A percentile compares a stretch with the other conserved stretches of the same genome.
These are phyloP conservation scores for Spilosoma lubricipeda DNA, from an alignment of 2,888 invertebrate genomes.

Conservation along the genomic window DNA sequence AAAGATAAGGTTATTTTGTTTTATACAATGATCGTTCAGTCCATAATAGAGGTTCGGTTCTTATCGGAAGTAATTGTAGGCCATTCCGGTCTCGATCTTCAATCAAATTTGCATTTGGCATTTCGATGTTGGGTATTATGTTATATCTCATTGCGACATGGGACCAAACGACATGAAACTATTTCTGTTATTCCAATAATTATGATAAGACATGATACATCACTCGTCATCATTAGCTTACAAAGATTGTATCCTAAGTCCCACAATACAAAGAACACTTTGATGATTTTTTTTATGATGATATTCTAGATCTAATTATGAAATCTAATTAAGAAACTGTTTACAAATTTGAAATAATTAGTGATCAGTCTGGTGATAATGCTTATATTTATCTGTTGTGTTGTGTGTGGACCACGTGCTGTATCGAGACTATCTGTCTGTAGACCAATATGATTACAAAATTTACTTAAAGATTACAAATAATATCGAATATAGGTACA, in stretches of 20 bases:
- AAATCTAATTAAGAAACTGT: too few species aligned
- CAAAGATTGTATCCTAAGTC: not conserved
- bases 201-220: not conserved
- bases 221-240: not conserved
- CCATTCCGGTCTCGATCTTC: constrained; percentile 25
- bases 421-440: not conserved
- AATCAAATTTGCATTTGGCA: constrained; percentile 24
- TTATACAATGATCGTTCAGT: constrained; percentile 32
- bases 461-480: not conserved
- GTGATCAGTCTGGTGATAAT: not conserved
- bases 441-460: not conserved
- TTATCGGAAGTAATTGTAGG: constrained; percentile 37
- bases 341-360: not conserved
- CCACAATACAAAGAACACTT: not conserved
- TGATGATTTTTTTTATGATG: not conserved
- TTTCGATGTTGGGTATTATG: constrained; percentile 7
- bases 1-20: constrained; percentile 47
- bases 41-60: constrained; percentile 25
- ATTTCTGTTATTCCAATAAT: not conserved
- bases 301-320: not conserved
- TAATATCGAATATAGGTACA: not conserved
- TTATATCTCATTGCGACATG: not conserved
- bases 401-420: not conserved
- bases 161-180: not conserved
- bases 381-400: not conserved